These are phyloP conservation scores for Eunapius fragilis DNA, from an alignment of 37 sponge, comb jelly and placozoan species.

Conservation along the genomic window DNA sequence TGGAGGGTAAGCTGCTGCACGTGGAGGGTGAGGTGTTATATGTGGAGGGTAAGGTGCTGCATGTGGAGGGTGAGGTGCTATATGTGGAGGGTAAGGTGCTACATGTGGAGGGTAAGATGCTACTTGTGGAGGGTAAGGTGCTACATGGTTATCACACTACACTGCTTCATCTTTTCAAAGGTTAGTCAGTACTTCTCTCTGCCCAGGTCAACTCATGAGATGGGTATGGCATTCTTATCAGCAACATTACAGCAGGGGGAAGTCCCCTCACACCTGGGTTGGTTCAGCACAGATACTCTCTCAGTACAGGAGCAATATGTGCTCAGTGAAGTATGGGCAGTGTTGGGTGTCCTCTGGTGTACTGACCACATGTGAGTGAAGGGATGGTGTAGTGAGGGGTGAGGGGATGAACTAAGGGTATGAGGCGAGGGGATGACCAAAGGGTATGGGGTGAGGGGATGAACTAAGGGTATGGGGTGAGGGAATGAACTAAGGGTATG, in stretches of 20 bases:
- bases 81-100: too few species aligned
- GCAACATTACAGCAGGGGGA: slow-evolving; percentile 65
- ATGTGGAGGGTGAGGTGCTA: too few species aligned
- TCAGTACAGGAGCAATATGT: slow-evolving; percentile 38
- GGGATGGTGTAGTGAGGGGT: background rate
- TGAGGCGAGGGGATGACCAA: too few species aligned
- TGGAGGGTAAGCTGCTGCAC: too few species aligned
- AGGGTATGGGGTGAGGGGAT: too few species aligned
- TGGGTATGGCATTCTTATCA: slow-evolving; percentile 62
- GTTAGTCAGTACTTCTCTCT: slow-evolving; percentile 35
- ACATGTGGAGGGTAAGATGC: too few species aligned
- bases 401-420: too few species aligned
- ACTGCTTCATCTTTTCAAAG: background rate
- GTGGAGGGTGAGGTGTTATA: too few species aligned
- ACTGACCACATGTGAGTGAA: slow-evolving; percentile 52
- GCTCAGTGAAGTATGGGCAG: slow-evolving; percentile 74
- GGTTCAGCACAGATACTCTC: slow-evolving; percentile 72
- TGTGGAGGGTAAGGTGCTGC: too few species aligned
- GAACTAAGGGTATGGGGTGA: too few species aligned
- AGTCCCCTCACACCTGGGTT: slow-evolving; percentile 59
- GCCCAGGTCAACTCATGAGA: slow-evolving; percentile 32
- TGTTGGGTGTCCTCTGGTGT: slow-evolving; percentile 90
- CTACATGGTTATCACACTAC: background rate
- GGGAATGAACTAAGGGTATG: background rate
- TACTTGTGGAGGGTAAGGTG: background rate